Evolutionary conservation across 2,797 vertebrate species (phyloP).

Genomic region (Thunnus albacares): DNA sequence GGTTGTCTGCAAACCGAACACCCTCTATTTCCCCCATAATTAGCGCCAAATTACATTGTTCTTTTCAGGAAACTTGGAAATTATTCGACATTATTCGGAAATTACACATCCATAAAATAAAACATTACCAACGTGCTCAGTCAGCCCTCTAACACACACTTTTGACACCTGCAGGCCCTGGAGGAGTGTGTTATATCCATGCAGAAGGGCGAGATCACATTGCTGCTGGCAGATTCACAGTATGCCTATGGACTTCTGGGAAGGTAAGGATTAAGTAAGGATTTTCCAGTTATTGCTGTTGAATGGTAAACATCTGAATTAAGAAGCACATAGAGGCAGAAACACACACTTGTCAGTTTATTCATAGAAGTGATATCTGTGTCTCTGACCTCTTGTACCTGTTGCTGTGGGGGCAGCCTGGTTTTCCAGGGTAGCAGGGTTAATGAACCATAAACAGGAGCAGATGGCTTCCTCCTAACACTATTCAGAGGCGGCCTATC

Average conservation of each 20-base stretch:
- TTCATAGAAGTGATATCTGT: constrained; percentile 37
- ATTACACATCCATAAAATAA: background rate
- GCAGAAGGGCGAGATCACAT: constrained; percentile 85
- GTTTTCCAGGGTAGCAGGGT: constrained; percentile 71
- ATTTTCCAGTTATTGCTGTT: constrained; percentile 31
- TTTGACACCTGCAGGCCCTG: constrained; percentile 83
- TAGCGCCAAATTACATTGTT: no score
- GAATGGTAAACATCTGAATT: constrained; percentile 13
- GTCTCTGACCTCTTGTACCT: constrained; percentile 76
- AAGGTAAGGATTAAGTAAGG: constrained; percentile 88
- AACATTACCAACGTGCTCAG: background rate
- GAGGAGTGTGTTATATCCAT: constrained; percentile 89
- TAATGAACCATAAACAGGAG: constrained; percentile 86
- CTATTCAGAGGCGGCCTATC: constrained; percentile 75
- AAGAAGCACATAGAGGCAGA: background rate
- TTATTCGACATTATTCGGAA: background rate
- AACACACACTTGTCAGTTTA: constrained; percentile 24
- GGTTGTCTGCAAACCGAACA: background rate
- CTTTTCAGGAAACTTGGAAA: no score
- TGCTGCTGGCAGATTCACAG: constrained; percentile 88
- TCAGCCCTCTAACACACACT: constrained; percentile 29
- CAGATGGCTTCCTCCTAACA: constrained; percentile 85
- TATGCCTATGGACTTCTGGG: constrained; percentile 88
- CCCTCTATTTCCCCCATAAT: background rate
- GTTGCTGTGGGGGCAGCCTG: constrained; percentile 79